Conservation (phyloP, 2,888 invertebrate genomes). For the Tipula vernalis region DNA sequence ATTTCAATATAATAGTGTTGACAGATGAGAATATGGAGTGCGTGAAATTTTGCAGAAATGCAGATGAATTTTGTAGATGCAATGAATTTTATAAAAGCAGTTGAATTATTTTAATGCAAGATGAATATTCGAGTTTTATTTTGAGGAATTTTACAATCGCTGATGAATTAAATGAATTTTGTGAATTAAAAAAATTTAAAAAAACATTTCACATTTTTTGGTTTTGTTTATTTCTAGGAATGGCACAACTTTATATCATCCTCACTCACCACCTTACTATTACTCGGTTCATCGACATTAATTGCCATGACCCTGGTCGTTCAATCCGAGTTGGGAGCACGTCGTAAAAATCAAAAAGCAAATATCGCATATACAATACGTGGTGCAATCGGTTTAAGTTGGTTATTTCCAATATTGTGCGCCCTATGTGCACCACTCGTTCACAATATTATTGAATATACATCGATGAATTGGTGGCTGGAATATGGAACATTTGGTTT, state of each 20-base stretch:
- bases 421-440: constrained; percentile 34
- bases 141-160: too few relatives aligned
- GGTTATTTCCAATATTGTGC: constrained; percentile 33
- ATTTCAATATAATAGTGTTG: too few relatives aligned
- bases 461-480: constrained; percentile 50
- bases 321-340: constrained; percentile 32
- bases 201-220: too few relatives aligned
- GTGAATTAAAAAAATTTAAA: too few relatives aligned
- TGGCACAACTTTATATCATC: constrained; percentile 47
- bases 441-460: constrained; percentile 34
- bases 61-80: too few relatives aligned
- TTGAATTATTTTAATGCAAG: too few relatives aligned
- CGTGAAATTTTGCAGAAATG: too few relatives aligned
- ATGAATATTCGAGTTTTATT: too few relatives aligned
- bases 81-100: too few relatives aligned
- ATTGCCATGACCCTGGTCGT: constrained; percentile 34
- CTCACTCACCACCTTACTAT: constrained; percentile 46
- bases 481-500: constrained; percentile 45
- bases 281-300: constrained; percentile 50
- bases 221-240: constrained; percentile 36
- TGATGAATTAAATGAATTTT: too few relatives aligned
- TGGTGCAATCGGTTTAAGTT: constrained; percentile 35
- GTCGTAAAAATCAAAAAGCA: neutral
- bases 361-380: constrained; percentile 27
- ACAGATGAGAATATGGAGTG: too few relatives aligned